Base-by-base conservation (phyloP, 2,797 vertebrate species). In the Manis javanica region DNA sequence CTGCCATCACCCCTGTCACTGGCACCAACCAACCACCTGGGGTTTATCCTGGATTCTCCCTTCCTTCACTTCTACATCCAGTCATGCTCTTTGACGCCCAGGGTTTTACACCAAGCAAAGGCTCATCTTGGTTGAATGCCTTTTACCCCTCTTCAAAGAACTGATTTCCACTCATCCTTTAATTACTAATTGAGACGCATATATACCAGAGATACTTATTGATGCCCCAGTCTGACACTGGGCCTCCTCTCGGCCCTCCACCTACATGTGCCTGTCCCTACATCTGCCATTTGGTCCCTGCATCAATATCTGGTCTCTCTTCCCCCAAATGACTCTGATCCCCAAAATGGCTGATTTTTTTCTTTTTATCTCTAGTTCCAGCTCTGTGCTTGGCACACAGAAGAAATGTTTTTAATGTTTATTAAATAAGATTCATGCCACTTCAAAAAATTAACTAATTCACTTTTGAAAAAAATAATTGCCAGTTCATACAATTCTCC, bases 361-460 rank as follows among this genome's bases (percentile, higher is more conserved):
- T 77, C 31, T 83, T 84, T 93, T 90, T 74, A 11, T 86, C 29
- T 75, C 57, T 29, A 90, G 10, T 88, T 42, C 2, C 63, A 34
- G 34, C 3, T 79, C 34, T 89, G 39, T 72, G 24, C 7, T 68
- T 89, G 49, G 39, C 55, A 95, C 66, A 75, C 4, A 59, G 24
- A 90, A 95, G 15, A 92, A 79, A 77, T 15, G 81, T 84, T 85
- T 46, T 18, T 87, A 91, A 84, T 81, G 34, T 31, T 87, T 79
- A 83, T 29, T 64, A n/a, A 91, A 74, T 75, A 92, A 85, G 42
- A 79, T 57, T 61, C 37, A 72, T 49, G 18, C 63, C n/a, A 79
- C 93, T 90, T 96, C 57, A 86, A 61, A 96, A 63, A 82, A 31
- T 69, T 92, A 53, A 88, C 59, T 86, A 71, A 87, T 85, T 91